These are phyloP conservation scores for Idris sp. DNA, from an alignment of 1,140 invertebrate species.

Conservation along the genomic window DNA sequence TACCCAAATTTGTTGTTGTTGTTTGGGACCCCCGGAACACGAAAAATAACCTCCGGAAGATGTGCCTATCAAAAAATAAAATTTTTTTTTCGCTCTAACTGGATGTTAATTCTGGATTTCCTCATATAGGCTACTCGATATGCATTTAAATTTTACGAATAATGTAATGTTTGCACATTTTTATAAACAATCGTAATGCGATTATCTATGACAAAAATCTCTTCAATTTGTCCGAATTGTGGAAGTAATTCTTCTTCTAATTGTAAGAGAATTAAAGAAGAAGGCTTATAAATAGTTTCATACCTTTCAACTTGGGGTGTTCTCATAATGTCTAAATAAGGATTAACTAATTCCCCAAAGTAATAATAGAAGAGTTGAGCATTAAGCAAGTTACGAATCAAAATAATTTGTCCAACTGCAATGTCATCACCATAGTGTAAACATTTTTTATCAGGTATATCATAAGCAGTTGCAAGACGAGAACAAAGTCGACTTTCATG, in stretches of 20 bases:
- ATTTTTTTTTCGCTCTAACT: no score
- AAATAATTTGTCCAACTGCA: slow-evolving; percentile 26
- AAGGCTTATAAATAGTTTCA: slow-evolving; percentile 13
- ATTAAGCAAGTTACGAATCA: slow-evolving; percentile 23
- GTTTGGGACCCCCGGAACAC: no score
- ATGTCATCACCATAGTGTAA: slow-evolving; percentile 54
- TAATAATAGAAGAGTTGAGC: slow-evolving; percentile 21
- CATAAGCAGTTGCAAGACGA: slow-evolving; percentile 14
- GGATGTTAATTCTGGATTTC: no score
- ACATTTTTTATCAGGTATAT: slow-evolving; percentile 29
- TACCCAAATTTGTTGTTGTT: no score
- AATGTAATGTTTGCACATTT: neutral
- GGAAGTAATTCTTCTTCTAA: slow-evolving; percentile 11
- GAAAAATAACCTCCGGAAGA: no score
- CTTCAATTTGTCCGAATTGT: slow-evolving; percentile 19
- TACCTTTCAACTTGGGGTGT: slow-evolving; percentile 26
- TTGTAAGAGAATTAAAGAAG: slow-evolving; percentile 15
- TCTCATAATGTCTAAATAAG: slow-evolving; percentile 18
- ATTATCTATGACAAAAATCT: slow-evolving; percentile 19
- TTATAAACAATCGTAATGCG: slow-evolving; percentile 21
- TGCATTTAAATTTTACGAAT: slow-evolving; percentile 11
- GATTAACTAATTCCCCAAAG: neutral
- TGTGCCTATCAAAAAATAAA: no score
- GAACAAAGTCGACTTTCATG: slow-evolving; percentile 39
- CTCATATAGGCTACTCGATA: no score